Evolutionary conservation across 2,113 vertebrate genomes (phyloP).

Genomic region (crab-eating macaque (Macaca fascicularis)): T2T-MFA8v1.1 NC_088375.1:232849001-232849500

Average conservation of each 20-base stretch:
- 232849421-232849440: neutral
- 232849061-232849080: neutral
- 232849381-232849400: neutral
- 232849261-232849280: neutral
- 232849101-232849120: too few species aligned
- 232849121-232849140: neutral
- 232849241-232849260: rapidly evolving
- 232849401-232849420: rapidly evolving
- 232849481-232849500: neutral
- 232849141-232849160: neutral
- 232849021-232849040: neutral
- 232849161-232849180: neutral
- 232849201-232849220: too few species aligned
- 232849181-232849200: neutral
- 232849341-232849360: neutral
- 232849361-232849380: neutral
- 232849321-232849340: neutral
- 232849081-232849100: too few species aligned
- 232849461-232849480: neutral
- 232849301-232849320: neutral
- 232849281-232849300: neutral
- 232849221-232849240: neutral
- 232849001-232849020: neutral
- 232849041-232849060: rapidly evolving
- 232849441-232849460: neutral